These are phyloP conservation scores for Rutpela maculata DNA, from an alignment of 2,888 invertebrate species.

Conservation along the genomic window DNA sequence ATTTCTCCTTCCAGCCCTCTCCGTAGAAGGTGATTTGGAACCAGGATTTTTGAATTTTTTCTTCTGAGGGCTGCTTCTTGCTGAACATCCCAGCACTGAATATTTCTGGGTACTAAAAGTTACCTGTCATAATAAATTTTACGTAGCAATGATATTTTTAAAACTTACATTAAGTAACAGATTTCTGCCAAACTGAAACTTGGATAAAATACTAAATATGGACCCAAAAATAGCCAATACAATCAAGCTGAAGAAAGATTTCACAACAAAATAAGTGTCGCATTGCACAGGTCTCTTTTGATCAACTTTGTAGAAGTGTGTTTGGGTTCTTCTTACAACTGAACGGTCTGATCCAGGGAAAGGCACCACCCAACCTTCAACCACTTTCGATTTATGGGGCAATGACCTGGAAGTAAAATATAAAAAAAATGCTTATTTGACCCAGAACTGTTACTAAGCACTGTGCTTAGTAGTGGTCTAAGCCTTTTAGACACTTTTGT, in stretches of 20 bases:
- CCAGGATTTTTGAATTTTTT: conserved; percentile 77
- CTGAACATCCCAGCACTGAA: conserved; percentile 78
- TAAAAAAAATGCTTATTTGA: no score
- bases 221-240: conserved; percentile 76
- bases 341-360: conserved; percentile 91
- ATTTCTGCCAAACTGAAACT: conserved; percentile 77
- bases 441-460: no score
- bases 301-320: conserved; percentile 81
- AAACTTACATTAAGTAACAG: conserved; percentile 79
- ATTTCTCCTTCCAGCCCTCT: conserved; percentile 85
- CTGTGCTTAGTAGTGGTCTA: no score
- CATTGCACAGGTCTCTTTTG: conserved; percentile 87
- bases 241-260: conserved; percentile 76
- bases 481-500: no score
- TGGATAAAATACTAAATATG: conserved; percentile 76
- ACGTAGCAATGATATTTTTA: conserved; percentile 11
- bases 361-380: conserved; percentile 70
- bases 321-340: conserved; percentile 88
- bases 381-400: conserved; percentile 58
- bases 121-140: no score
- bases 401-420: conserved; percentile 42
- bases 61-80: conserved; percentile 80
- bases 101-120: conserved; percentile 57
- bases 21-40: conserved; percentile 85
- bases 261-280: conserved; percentile 79